Base-by-base conservation (phyloP, 2,797 vertebrate species). In the Periophthalmus magnuspinnatus region DNA sequence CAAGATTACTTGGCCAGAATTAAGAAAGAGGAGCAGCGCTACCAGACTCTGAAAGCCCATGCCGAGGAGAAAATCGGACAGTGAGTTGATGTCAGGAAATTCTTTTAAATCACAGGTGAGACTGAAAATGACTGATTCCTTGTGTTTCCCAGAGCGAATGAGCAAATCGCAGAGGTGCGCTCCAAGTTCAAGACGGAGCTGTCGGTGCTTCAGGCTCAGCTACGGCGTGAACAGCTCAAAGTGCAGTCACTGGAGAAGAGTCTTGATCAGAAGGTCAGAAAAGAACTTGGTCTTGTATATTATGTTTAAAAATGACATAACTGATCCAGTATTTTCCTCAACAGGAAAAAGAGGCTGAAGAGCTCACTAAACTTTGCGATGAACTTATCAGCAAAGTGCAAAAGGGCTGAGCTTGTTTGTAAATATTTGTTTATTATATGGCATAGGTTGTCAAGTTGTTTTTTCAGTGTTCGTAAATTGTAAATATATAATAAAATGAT, bases 281-380 rank as follows among this genome's bases (percentile, higher is more conserved):
- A 55, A 55, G 5, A 55, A 22, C 2, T 48, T 3, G 16, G 47
- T 48, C 21, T 11, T 57, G 11, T 21, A 28, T 56, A 21, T 24
- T 56, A 2, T 56, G 8, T 56, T 56, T 56, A 52, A n/a, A 52
- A 52, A 52, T 52, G n/a, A 52, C 50, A n/a, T 21, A 2, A 9
- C n/a, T 52, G 7, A 52, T 21, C 50, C 6, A 45, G 10, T 28
- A 2, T 61, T 59, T 2, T 16, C 14, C 45, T 21, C 24, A 7
- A 17, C 88, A 99, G 98, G 84, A 83, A 16, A 98, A 95, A 75
- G 97, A 99, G 85, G 95, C 89, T 0, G 95, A 97, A 0, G 97
- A 97, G 54, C 91, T 99, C 75, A 96, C 94, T 0, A 96, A 96
- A 81, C 94, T 99, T 67, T 98, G 97, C 70, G 97, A 99, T 33